These are phyloP conservation scores for Mylabris sibirica DNA, from an alignment of 2,888 invertebrate species.

Conservation along the genomic window DNA sequence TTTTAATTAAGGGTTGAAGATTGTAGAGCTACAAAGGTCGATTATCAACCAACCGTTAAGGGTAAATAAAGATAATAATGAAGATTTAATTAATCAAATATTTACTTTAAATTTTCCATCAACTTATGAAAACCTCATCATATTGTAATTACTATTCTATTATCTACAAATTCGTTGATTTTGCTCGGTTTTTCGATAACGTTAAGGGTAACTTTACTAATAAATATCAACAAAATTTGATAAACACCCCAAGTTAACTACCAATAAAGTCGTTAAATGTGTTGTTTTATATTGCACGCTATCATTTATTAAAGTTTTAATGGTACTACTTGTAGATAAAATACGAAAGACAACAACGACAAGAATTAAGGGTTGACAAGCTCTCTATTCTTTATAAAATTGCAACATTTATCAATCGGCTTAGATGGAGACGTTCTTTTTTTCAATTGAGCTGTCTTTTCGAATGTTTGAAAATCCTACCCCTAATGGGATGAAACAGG, in stretches of 20 bases:
- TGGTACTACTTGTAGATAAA: neutral
- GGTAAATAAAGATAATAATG: neutral
- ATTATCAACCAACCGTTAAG: neutral
- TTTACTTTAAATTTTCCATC: neutral
- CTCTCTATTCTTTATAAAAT: too few relatives aligned
- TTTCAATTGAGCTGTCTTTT: too few relatives aligned
- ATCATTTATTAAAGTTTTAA: neutral
- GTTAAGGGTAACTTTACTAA: neutral
- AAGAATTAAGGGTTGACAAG: too few relatives aligned
- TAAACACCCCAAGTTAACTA: neutral
- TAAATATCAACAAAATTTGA: constrained; percentile 1
- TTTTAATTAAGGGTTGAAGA: neutral
- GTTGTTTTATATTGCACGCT: neutral
- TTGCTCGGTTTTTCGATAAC: too few relatives aligned
- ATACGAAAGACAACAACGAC: neutral
- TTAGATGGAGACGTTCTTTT: too few relatives aligned
- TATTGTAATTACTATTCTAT: too few relatives aligned
- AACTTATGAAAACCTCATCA: too few relatives aligned
- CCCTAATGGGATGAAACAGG: too few relatives aligned
- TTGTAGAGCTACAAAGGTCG: neutral
- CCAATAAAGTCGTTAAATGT: neutral
- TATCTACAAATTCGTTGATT: too few relatives aligned
- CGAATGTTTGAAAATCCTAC: too few relatives aligned
- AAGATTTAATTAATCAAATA: neutral
- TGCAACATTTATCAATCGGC: too few relatives aligned